phyloP scores from a whole-genome alignment of 2,797 vertebrate species.

The Halcyon chelicuti region DNA sequence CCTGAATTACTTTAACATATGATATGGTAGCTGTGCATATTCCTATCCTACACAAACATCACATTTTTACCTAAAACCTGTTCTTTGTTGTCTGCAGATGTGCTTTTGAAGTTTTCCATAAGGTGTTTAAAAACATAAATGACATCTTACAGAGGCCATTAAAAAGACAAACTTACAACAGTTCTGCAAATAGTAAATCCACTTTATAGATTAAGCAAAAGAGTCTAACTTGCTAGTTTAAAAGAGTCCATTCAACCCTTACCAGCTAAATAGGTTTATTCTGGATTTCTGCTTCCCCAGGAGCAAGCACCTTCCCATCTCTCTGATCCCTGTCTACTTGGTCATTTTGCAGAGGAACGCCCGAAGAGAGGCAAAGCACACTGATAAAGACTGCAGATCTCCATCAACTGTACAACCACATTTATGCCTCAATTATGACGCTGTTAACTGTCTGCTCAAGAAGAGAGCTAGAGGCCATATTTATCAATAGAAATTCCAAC shows the following conservation, averaged over 20 bases:
- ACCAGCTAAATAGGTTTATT: not conserved
- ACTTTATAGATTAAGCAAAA: not conserved
- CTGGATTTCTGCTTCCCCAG: not conserved
- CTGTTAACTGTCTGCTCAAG: not conserved
- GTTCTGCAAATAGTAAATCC: not conserved
- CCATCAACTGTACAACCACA: not conserved
- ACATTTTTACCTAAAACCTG: not conserved
- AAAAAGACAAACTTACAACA: not conserved
- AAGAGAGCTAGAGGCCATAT: not conserved
- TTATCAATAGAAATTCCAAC: not conserved
- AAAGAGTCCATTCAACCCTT: not conserved
- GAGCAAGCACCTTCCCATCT: not conserved
- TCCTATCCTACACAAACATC: not conserved
- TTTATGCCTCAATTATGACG: not conserved
- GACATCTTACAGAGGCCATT: not conserved
- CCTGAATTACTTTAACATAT: not conserved
- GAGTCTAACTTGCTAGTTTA: not conserved
- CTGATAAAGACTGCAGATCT: not conserved
- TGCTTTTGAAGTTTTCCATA: not conserved
- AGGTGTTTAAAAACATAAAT: not conserved
- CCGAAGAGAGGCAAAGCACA: not conserved
- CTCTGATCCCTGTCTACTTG: not conserved
- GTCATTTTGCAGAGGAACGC: not conserved
- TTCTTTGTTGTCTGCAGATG: not conserved
- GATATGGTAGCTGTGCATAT: not conserved